Evolutionary conservation across 2,888 invertebrate genomes (phyloP), one percentile per base, ranked within the genome.

Genomic region (Neoaliturus tenellus): DNA sequence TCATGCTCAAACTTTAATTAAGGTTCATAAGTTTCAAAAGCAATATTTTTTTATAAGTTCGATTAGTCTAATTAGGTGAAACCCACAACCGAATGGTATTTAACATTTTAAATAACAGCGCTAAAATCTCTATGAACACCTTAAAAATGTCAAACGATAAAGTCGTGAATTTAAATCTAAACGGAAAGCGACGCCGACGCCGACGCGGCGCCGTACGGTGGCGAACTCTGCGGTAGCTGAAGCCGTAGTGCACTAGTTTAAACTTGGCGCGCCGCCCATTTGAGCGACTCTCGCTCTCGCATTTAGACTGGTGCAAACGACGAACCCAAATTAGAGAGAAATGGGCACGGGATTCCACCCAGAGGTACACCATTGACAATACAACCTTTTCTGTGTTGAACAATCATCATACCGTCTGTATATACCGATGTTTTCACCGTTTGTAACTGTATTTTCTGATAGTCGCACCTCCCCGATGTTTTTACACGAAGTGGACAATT

Each of bases 261-360:
- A 55, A 78, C 78, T 78, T 78, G 78, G 78, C 78, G 0, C 10
- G 1, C 12, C 17, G 31, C 78, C 78, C 51, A 35, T 44, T 75
- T 31, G 48, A 78, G 78, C 31, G 33, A 6, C 12, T 33, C 31
- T 35, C 20, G 28, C 23, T 5, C 33, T 48, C 78, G 10, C 78
- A 78, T 78, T 78, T 78, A 78, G 78, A 17, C 78, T 28, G 75
- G 51, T 78, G 78, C 78, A 78, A 78, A 78, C 78, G 78, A 35
- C 78, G 55, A 33, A 78, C 44, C 78, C 78, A 78, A 78, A 78
- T 78, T 78, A 78, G 78, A 48, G 78, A 35, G 78, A 78, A 78
- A 78, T 78, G 78, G 78, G 78, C 78, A 55, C 78, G 33, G 78
- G 55, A 28, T 75, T 25, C 44, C 73, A 75, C 48, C 75, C 35